Evolutionary conservation across 2,113 vertebrate species (phyloP), one percentile per base, ranked within the genome.

Genomic region (Clinocottus analis): DNA sequence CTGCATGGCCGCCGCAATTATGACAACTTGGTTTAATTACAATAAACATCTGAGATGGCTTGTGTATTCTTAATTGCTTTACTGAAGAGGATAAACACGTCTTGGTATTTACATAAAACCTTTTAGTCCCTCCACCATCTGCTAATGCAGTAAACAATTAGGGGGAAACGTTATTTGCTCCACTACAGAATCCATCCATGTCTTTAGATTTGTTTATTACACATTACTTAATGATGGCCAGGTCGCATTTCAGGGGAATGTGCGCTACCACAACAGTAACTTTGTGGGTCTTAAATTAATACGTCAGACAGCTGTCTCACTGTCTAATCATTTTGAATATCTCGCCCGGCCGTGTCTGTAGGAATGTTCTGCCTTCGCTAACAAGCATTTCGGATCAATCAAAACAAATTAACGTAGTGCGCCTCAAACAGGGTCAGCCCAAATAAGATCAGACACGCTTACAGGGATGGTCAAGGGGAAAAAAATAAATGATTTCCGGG

Each of bases 341-440:
- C 74, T 64, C 72, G 73, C 43, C 14, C 84, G 55, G 53, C 33
- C 43, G 16, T 68, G 59, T 79, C 80, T 43, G 59, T 66, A 49
- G 65, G 37, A 75, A 80, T 80, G 65, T 72, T 80, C 77, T 53
- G 75, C 73, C 82, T 80, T 64, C 4, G 19, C 79, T 82, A 85
- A 89, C 55, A 79, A 84, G 75, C 84, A 78, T 85, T 87, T 79
- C 89, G 85, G 79, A 85, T 82, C 80, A 90, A 83, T 91, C 89
- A 80, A 82, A 87, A 77, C 82, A 86, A 85, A 89, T 91, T 85
- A 90, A 65, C 23, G n/a, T 19, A 45, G 11, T 29, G 80, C 39
- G 1, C 23, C 2, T 59, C 75, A 79, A 85, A 87, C 79, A 83
- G 85, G 79, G 85, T 89, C 82, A 85, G 49, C 75, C 29, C 63